Conservation (phyloP, 2,797 vertebrate genomes). For the Takifugu ocellatus region DNA sequence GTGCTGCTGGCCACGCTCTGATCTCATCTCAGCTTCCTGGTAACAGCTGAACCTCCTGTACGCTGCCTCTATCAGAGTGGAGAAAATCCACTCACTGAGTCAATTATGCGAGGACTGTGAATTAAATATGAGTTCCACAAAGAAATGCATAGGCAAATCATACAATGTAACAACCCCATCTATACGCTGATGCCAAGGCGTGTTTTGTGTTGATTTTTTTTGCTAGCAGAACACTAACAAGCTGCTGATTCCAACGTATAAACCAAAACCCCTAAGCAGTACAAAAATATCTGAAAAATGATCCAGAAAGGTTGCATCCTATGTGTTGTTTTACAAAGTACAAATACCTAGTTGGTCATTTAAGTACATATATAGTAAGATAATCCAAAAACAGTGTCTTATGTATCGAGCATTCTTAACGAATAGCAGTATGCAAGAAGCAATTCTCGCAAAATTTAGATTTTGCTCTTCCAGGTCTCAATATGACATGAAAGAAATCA, state of each 20-base stretch:
- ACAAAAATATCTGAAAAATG: too few species aligned
- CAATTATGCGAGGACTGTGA: constrained; percentile 76
- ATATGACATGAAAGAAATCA: too few species aligned
- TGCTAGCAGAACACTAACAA: constrained; percentile 2
- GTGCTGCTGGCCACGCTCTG: constrained; percentile 21
- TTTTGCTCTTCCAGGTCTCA: too few species aligned
- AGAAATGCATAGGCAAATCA: constrained; percentile 46
- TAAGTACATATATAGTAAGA: too few species aligned
- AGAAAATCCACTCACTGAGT: constrained; percentile 65
- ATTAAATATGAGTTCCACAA: constrained; percentile 70
- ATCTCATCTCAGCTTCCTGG: constrained; percentile 49
- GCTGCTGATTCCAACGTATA: background rate
- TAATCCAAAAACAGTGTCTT: too few species aligned
- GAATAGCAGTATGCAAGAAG: too few species aligned
- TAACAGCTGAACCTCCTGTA: constrained; percentile 68
- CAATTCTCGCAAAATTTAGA: too few species aligned
- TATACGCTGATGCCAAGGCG: constrained; percentile 22
- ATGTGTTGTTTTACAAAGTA: too few species aligned
- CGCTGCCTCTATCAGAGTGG: constrained; percentile 52
- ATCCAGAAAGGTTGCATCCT: too few species aligned
- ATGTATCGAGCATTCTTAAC: too few species aligned
- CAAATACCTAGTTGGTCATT: too few species aligned
- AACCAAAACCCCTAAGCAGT: too few species aligned
- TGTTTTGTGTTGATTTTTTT: constrained; percentile 6
- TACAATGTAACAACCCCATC: constrained; percentile 34